These are phyloP conservation scores for Caenorhabditis doughertyi DNA, from an alignment of 2,888 invertebrate genomes.

Conservation along the genomic window DNA sequence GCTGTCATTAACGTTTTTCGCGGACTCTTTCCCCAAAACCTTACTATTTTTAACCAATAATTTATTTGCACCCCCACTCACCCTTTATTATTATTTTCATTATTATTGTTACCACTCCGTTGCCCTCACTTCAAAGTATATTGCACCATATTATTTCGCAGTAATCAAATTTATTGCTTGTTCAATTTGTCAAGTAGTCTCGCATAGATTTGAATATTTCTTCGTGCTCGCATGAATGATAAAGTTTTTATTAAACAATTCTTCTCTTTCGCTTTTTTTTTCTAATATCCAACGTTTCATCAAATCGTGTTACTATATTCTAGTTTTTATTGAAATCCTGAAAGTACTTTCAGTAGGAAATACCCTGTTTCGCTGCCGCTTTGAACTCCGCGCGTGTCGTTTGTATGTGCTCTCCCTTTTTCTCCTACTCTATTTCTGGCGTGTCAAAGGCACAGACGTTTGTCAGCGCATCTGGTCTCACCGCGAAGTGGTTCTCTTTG, in stretches of 20 bases:
- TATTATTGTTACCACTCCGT: constrained; percentile 3
- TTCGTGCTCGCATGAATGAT: background rate
- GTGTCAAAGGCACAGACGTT: constrained; percentile 42
- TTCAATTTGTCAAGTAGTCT: constrained; percentile 5
- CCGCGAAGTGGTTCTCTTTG: constrained; percentile 10
- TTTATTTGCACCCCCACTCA: constrained; percentile 23
- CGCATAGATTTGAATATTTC: background rate
- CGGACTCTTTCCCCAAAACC: background rate
- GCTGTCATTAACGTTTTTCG: background rate
- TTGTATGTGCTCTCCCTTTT: background rate
- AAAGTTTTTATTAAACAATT: background rate
- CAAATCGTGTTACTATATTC: too few species aligned
- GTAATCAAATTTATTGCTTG: background rate
- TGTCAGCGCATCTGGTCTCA: constrained; percentile 18
- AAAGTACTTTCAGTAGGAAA: too few species aligned
- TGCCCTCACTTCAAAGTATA: constrained; percentile 2
- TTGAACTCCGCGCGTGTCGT: background rate
- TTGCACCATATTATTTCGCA: background rate
- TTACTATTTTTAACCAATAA: constrained; percentile 4
- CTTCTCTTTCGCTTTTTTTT: background rate
- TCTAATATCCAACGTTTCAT: background rate
- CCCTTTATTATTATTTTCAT: background rate
- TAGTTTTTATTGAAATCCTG: too few species aligned
- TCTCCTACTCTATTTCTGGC: background rate
- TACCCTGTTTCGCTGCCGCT: too few species aligned